Evolutionary conservation across 2,888 invertebrate genomes (phyloP).

Genomic region (Microchrysa polita): DNA sequence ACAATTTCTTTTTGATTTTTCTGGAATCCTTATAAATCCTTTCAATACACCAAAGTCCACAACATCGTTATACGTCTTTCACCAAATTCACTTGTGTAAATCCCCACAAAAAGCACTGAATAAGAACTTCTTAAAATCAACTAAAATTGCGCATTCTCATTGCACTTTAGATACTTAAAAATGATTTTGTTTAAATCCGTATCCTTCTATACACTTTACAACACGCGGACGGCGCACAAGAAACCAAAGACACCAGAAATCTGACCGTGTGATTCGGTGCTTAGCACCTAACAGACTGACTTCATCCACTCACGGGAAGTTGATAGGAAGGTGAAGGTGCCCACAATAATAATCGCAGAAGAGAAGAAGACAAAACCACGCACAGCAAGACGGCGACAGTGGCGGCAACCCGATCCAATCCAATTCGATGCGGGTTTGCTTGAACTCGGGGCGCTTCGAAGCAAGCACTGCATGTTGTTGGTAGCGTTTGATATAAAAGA

Average conservation of each 20-base stretch:
- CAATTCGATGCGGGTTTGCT: slow-evolving; percentile 40
- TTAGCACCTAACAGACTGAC: slow-evolving; percentile 66
- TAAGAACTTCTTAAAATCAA: neutral
- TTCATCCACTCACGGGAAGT: slow-evolving; percentile 47
- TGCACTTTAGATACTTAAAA: neutral
- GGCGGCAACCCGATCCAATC: neutral
- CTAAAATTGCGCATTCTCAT: neutral
- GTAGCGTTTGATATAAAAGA: neutral
- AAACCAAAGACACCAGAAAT: slow-evolving; percentile 17
- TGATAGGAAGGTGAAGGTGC: slow-evolving; percentile 42
- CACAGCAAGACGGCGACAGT: no score
- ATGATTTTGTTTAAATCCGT: neutral
- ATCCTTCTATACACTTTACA: neutral
- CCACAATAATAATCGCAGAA: slow-evolving; percentile 3
- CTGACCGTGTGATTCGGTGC: slow-evolving; percentile 64
- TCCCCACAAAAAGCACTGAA: neutral
- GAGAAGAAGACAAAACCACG: no score
- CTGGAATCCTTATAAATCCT: no score
- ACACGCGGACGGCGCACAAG: neutral
- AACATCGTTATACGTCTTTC: no score
- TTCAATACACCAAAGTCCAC: no score
- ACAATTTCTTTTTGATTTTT: no score
- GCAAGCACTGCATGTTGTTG: neutral
- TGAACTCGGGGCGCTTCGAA: slow-evolving; percentile 11
- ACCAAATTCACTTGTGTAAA: no score